Evolutionary conservation across 2,888 invertebrate genomes (phyloP), one percentile per base, ranked within the genome.

Genomic region (Lampropteryx suffumata): DNA sequence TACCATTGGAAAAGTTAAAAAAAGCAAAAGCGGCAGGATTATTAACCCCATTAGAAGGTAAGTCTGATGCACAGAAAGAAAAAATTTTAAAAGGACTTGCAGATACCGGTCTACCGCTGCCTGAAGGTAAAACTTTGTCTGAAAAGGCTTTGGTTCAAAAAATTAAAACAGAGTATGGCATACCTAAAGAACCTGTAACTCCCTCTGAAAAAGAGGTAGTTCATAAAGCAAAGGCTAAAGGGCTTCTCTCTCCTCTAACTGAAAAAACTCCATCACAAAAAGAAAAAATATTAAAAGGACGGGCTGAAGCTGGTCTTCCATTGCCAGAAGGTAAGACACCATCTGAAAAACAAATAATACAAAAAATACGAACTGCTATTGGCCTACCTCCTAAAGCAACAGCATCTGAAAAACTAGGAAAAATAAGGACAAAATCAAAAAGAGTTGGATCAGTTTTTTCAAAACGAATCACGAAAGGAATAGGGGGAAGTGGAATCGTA

Each of bases 241-340:
- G 78, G 0, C 51, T 79, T 10, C 55, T 76, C 4, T 73, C 76
- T 1, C 76, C 77, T 5, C 59, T 79, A 3, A 43, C 60, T 3
- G 78, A 76, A 4, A 79, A 79, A 55, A 59, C 67, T 12, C 32
- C 57, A 8, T 56, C 57, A 32, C 58, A 76, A 57, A 75, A 74
- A 47, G 74, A 77, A 61, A 71, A 65, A 52, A 77, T 75, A 32
- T 46, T 77, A 2, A 74, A 55, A 67, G 75, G 73, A 0, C 52
- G 74, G 21, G 70, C 67, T 5, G 64, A 65, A 33, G 67, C 75
- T 36, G 78, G 76, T 3, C 45, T 79, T 7, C 78, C 76, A 3
- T 50, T 79, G 33, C 79, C 79, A n/a, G 70, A 70, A 61, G 76
- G 70, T 9, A 69, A 58, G 49, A 73, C 79, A 0, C 6, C 59